A percentile compares a stretch with the other conserved stretches of the same genome.
phyloP scores from a whole-genome alignment of 1,140 invertebrate genomes.

The Drosophila sturtevanti region DNA sequence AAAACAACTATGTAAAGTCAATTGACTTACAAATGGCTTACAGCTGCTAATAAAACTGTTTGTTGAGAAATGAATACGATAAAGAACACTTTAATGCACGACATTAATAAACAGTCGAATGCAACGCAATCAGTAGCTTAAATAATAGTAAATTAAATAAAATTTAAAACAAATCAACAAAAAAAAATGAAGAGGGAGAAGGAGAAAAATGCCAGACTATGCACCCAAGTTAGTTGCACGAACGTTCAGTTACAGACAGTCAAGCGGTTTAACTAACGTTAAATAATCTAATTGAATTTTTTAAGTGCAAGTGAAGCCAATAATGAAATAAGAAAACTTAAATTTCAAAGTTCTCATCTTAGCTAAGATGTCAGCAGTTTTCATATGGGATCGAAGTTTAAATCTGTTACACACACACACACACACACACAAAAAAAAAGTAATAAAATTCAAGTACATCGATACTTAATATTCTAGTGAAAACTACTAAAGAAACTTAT shows the following conservation, averaged over 20 bases:
- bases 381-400: too few relatives aligned
- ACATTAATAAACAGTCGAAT: constrained; percentile 2
- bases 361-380: too few relatives aligned
- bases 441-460: too few relatives aligned
- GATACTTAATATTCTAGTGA: too few relatives aligned
- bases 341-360: too few relatives aligned
- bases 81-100: constrained; percentile 37
- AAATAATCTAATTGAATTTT: neutral
- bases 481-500: too few relatives aligned
- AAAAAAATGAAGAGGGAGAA: neutral
- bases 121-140: neutral
- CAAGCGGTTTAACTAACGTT: neutral
- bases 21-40: constrained; percentile 35
- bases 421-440: too few relatives aligned
- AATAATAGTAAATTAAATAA: neutral
- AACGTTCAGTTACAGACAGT: neutral
- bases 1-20: constrained; percentile 9
- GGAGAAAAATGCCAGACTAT: neutral
- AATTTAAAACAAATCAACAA: too few relatives aligned
- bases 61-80: constrained; percentile 25
- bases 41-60: neutral
- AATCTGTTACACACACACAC: too few relatives aligned
- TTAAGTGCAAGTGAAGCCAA: constrained; percentile 1
- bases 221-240: neutral
- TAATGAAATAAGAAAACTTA: neutral